Base-by-base conservation (phyloP, 2,113 vertebrate species). In the Eubucco bourcierii region DNA sequence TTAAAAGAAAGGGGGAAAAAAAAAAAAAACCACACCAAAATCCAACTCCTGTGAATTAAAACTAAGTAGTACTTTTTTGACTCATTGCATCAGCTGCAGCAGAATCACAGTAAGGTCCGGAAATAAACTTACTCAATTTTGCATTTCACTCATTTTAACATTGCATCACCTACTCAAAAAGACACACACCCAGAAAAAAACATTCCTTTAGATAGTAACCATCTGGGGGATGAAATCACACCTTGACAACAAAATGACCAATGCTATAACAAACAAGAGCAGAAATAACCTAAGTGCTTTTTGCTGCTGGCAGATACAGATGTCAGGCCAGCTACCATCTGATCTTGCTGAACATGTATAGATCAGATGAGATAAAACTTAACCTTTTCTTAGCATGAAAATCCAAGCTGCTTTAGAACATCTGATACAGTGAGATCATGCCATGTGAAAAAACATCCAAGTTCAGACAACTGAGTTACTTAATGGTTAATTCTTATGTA, bases 391-490 rank as follows among this genome's bases (percentile, higher is more conserved):
- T 50, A 63, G 37, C 58, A 25, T 13, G 33, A 78, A 88, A 89
- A 74, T 56, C 33, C 56, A 82, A 70, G 64, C 52, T 31, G 16
- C 63, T 52, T 76, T 6, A 77, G 75, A 84, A 33, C 39, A 89
- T 21, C 68, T 71, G 64, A 78, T 63, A 46, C 5, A 6, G 31
- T 9, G 9, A 59, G 52, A 93, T 21, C 10, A 4, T 23, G 37
- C 7, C 10, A 50, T 2, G 14, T 33, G 18, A 25, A 37, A 88
- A 80, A 63, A 56, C 28, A 67, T 25, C 47, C 34, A 86, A 34
- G 23, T 0, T 0, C 29, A 39, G 13, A 72, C 0, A 1, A 75
- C 63, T 41, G 28, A 8, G 18, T 80, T 83, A 59, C 28, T 64
- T 52, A 16, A 16, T 0, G 0, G 37, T 81, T 77, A 56, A 31